Evolutionary conservation across 2,113 vertebrate genomes (phyloP).

Genomic region (Oplegnathus fasciatus): DNA sequence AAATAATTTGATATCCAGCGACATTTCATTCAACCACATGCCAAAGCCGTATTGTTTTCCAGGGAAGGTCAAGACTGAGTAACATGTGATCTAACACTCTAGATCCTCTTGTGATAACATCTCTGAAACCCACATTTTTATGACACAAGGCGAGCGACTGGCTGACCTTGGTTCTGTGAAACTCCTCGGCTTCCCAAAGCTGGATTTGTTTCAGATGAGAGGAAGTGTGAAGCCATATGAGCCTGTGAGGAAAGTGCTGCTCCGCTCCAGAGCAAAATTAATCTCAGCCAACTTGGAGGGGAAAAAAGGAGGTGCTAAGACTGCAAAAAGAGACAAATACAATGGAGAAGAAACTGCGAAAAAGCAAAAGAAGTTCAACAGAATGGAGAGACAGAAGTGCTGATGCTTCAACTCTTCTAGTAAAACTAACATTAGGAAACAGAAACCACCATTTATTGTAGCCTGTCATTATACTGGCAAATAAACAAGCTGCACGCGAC

Average conservation of each 20-base stretch:
- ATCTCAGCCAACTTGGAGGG: constrained; percentile 19
- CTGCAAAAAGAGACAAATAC: constrained; percentile 16
- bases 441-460: constrained; percentile 56
- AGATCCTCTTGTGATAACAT: constrained; percentile 58
- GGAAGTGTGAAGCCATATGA: constrained; percentile 62
- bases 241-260: constrained; percentile 25
- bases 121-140: constrained; percentile 54
- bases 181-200: constrained; percentile 35
- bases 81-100: constrained; percentile 33
- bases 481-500: constrained; percentile 51
- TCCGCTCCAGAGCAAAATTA: constrained; percentile 39
- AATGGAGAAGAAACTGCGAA: constrained; percentile 20
- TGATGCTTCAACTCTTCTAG: constrained; percentile 15
- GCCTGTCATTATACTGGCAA: constrained; percentile 58
- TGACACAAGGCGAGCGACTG: constrained; percentile 29
- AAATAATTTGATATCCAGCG: constrained; percentile 21
- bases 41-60: constrained; percentile 34
- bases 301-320: constrained; percentile 2
- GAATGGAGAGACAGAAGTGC: constrained; percentile 30
- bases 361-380: not conserved
- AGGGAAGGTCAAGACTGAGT: not conserved
- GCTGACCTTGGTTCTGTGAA: constrained; percentile 46
- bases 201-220: constrained; percentile 68
- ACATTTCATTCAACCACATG: constrained; percentile 38
- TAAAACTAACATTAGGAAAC: constrained; percentile 46